Conservation (phyloP, 1,140 invertebrate species). For the Rhizoglyphus robini region DNA sequence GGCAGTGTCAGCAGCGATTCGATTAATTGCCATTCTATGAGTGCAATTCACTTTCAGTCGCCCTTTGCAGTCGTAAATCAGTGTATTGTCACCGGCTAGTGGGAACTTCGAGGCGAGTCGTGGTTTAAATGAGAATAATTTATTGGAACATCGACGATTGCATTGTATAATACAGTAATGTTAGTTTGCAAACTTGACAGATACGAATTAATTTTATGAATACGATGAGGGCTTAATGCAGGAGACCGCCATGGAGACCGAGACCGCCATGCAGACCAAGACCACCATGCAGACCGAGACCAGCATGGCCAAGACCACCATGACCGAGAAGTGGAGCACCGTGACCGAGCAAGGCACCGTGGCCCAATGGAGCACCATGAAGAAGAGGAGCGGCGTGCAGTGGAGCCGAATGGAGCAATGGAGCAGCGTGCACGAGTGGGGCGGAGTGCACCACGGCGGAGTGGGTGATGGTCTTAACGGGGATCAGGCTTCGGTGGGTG, state of each 20-base stretch:
- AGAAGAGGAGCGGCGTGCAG: neutral
- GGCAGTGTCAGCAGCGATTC: no score
- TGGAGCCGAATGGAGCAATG: slow-evolving; percentile 1
- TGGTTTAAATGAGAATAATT: neutral
- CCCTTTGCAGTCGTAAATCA: no score
- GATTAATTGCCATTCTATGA: no score
- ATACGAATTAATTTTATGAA: neutral
- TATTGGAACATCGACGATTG: neutral
- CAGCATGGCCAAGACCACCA: neutral
- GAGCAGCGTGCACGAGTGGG: neutral
- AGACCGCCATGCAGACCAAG: neutral
- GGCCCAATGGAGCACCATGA: neutral
- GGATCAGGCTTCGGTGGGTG: slow-evolving; percentile 2
- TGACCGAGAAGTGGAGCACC: slow-evolving; percentile 7
- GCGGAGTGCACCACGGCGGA: neutral
- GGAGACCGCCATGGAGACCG: neutral
- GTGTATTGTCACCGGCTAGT: no score
- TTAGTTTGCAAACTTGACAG: neutral
- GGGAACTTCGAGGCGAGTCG: no score
- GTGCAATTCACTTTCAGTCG: no score
- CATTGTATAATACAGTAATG: neutral
- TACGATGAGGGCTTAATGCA: neutral
- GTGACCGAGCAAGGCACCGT: neutral
- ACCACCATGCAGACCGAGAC: neutral
- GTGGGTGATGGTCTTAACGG: slow-evolving; percentile 4